These are phyloP conservation scores for Omphaloscelis lunosa DNA, from an alignment of 2,888 invertebrate species.

Conservation along the genomic window DNA sequence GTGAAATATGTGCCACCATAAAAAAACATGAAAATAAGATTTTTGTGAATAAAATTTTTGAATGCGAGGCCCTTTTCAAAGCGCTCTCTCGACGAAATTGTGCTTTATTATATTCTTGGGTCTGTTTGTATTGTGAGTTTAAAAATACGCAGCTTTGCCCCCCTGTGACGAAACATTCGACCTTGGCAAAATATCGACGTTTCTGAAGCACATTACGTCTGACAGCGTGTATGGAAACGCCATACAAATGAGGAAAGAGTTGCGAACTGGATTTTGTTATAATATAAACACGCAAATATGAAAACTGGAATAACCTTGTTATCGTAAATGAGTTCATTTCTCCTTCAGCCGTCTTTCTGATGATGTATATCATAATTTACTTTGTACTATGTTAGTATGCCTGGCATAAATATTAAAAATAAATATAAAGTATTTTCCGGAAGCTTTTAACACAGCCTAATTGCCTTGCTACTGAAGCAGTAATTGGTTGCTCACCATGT, in stretches of 20 bases:
- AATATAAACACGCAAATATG: constrained; percentile 19
- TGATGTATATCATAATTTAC: constrained; percentile 28
- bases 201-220: constrained; percentile 6
- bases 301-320: constrained; percentile 27
- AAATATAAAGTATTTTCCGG: neutral
- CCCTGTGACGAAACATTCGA: constrained; percentile 21
- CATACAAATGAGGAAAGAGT: constrained; percentile 24
- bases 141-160: constrained; percentile 62
- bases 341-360: constrained; percentile 4
- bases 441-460: neutral
- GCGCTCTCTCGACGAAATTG: constrained; percentile 48
- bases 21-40: constrained; percentile 61
- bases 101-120: constrained; percentile 57
- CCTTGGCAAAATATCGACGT: constrained; percentile 11
- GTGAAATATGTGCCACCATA: constrained; percentile 59
- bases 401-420: neutral
- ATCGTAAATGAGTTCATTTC: constrained; percentile 22
- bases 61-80: constrained; percentile 62
- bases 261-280: constrained; percentile 9
- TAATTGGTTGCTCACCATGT: neutral
- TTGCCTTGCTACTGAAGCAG: neutral
- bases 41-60: constrained; percentile 62
- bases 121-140: constrained; percentile 67
- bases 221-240: constrained; percentile 8
- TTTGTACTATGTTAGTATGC: neutral